phyloP scores from a whole-genome alignment of 2,888 invertebrate species.

The Melanophora roralis region DNA sequence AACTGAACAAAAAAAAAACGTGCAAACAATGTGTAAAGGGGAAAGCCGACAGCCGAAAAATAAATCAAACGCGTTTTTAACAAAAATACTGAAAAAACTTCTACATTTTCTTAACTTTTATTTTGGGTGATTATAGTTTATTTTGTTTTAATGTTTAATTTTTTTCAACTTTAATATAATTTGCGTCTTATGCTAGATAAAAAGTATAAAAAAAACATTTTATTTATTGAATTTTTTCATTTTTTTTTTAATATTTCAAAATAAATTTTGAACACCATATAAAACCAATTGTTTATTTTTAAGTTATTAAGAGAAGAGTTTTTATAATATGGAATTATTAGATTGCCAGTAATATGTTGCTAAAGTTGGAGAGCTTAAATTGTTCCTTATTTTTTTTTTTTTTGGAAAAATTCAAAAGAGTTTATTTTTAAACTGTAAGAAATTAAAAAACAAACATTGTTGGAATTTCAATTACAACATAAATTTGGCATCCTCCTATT shows the following conservation, averaged over 20 bases:
- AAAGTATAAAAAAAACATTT: slow-evolving; percentile 17
- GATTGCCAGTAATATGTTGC: too few species aligned
- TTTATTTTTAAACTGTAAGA: too few species aligned
- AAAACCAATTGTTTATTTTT: too few species aligned
- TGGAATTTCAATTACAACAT: too few species aligned
- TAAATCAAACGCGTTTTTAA: slow-evolving; percentile 59
- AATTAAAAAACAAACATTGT: neutral
- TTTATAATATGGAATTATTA: too few species aligned
- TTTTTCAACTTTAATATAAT: slow-evolving; percentile 2
- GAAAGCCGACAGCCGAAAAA: slow-evolving; percentile 78
- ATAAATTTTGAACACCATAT: too few species aligned
- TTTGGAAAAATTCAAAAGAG: too few species aligned
- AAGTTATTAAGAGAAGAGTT: too few species aligned
- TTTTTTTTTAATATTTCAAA: slow-evolving; percentile 58
- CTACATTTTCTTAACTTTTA: slow-evolving; percentile 44
- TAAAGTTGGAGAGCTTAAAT: too few species aligned
- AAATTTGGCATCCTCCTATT: too few species aligned
- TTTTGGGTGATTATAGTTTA: slow-evolving; percentile 26
- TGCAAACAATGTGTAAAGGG: slow-evolving; percentile 79
- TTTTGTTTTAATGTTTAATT: slow-evolving; percentile 29
- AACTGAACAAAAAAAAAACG: slow-evolving; percentile 73
- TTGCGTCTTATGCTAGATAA: slow-evolving; percentile 42
- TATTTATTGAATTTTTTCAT: slow-evolving; percentile 23
- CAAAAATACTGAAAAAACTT: slow-evolving; percentile 43
- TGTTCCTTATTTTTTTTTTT: neutral